These are phyloP conservation scores for Leptopilina clavipes DNA, from an alignment of 1,140 invertebrate genomes.

Conservation along the genomic window DNA sequence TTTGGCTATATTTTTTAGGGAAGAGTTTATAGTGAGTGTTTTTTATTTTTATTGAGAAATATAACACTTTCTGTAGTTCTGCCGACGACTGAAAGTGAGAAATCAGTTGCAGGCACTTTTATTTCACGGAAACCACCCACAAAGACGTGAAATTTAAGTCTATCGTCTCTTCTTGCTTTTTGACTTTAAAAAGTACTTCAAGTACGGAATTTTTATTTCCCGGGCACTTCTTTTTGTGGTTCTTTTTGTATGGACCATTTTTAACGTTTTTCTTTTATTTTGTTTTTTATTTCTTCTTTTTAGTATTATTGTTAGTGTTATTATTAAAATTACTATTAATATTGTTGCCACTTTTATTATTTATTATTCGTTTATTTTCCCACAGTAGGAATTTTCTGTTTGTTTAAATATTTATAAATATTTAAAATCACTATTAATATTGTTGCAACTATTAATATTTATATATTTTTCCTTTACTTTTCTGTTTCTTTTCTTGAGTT, in stretches of 20 bases:
- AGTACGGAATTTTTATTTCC: neutral
- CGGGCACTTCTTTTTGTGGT: neutral
- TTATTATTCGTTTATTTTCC: no score
- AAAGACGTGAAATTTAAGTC: neutral
- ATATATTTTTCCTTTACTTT: no score
- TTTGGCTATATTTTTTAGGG: neutral
- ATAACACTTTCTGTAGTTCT: neutral
- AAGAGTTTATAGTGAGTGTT: neutral
- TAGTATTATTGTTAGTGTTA: neutral
- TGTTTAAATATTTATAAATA: no score
- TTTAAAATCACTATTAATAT: no score
- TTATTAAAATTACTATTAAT: neutral
- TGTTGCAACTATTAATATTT: no score
- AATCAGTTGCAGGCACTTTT: neutral
- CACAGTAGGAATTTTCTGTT: no score
- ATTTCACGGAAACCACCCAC: constrained; percentile 13
- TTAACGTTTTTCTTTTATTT: neutral
- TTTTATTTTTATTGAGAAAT: neutral
- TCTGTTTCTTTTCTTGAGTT: no score
- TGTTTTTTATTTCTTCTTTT: neutral
- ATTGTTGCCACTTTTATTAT: no score
- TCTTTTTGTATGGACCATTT: neutral
- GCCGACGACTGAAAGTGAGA: neutral
- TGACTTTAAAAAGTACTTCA: neutral
- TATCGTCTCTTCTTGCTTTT: no score